Percentiles rank a stretch among this genome's conserved stretches.
These are phyloP conservation scores for Aldabrachelys gigantea DNA, from an alignment of 2,113 vertebrate species.

Conservation along the genomic window DNA sequence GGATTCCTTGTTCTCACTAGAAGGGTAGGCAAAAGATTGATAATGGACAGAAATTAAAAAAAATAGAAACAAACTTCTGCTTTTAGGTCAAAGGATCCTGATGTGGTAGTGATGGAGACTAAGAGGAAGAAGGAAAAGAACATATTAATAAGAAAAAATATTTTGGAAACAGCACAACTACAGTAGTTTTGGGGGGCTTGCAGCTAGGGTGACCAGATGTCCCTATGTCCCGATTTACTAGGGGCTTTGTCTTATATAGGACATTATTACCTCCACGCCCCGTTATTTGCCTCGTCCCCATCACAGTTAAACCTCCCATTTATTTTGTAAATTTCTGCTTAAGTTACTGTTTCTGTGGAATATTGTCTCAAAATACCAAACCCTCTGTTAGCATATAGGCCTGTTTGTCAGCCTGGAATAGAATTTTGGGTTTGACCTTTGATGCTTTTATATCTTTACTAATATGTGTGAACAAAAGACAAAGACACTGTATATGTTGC, in stretches of 20 bases:
- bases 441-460: too few species aligned
- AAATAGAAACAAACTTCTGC: background rate
- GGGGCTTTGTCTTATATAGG: background rate
- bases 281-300: too few species aligned
- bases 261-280: too few species aligned
- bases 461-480: too few species aligned
- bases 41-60: background rate
- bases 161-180: background rate
- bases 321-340: background rate
- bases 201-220: background rate
- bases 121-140: background rate
- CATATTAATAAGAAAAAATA: background rate
- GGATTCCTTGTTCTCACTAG: background rate
- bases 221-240: background rate
- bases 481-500: too few species aligned
- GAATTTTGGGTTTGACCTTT: too few species aligned
- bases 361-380: background rate
- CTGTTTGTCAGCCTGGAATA: too few species aligned
- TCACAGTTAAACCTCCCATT: background rate
- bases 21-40: background rate
- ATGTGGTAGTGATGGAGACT: background rate
- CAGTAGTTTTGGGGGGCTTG: background rate
- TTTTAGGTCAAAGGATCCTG: background rate
- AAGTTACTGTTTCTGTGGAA: background rate
- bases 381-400: too few species aligned